Base-by-base conservation (phyloP, 2,113 vertebrate genomes). In the Sturnus vulgaris region DNA sequence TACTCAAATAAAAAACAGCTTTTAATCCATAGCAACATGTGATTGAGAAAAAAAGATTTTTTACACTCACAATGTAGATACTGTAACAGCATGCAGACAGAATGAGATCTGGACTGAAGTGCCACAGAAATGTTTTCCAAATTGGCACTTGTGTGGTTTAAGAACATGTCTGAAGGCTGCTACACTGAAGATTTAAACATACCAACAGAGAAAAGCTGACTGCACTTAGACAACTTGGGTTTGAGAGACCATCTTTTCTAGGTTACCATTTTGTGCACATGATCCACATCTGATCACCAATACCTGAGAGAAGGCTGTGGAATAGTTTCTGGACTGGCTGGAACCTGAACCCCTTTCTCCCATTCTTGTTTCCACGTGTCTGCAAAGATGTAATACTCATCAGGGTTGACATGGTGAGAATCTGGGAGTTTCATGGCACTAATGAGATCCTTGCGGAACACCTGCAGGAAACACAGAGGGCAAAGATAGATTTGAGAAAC, bases 401-500 rank as follows among this genome's bases (percentile, higher is more conserved):
- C 99, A 47, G 98, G 97, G 78, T 98, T 98, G 91, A 99, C 94
- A 61, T 99, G 99, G 92, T 99, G 98, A 72, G 99, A 99, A 97
- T 99, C 99, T 3, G 99, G 99, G 81, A 99, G 97, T 98, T 99
- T 99, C 99, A 99, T 99, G 95, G 99, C 99, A 97, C 99, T 99
- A 96, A 99, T 99, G 97, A 99, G 98, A 98, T 99, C 99, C 98
- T 99, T 99, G 95, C 99, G 98, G 98, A 99, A 99, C 96, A 99
- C 99, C 99, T 99, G 97, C 7, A 49, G 65, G 30, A 89, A 88
- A 88, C n/a, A 88, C 35, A 40, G 60, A 93, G 20, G 4, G 24
- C 63, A 49, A 82, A 80, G 22, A 85, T 9, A 10, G 31, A 47
- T 30, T 72, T 86, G 65, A 93, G 30, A 73, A 76, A 35, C 16